Percentiles rank a stretch among this genome's conserved stretches.
Evolutionary conservation across 1,140 invertebrate genomes (phyloP).

Genomic region (Holcopasites calliopsidis): DNA sequence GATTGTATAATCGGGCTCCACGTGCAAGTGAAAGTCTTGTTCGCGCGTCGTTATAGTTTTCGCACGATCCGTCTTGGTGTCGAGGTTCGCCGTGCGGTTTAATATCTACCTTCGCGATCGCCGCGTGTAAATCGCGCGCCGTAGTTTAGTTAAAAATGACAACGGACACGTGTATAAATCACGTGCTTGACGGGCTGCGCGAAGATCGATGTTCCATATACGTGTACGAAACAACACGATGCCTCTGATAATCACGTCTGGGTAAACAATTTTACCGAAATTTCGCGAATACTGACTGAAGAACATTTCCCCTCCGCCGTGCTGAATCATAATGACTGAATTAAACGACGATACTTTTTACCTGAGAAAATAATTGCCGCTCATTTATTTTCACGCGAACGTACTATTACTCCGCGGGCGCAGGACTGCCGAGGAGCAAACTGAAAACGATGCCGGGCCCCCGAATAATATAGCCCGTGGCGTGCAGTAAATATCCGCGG

Average conservation of each 20-base stretch:
- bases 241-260: neutral
- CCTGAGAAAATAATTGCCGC: too few relatives aligned
- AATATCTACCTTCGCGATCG: slow-evolving; percentile 11
- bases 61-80: slow-evolving; percentile 31
- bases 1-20: slow-evolving; percentile 36
- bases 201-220: neutral
- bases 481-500: neutral
- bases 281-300: too few relatives aligned
- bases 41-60: slow-evolving; percentile 44
- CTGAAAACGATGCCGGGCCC: too few relatives aligned
- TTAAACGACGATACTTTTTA: too few relatives aligned
- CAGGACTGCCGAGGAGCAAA: too few relatives aligned
- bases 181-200: neutral
- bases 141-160: neutral
- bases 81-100: neutral
- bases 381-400: too few relatives aligned
- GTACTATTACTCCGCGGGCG: too few relatives aligned
- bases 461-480: neutral
- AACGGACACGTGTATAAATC: neutral
- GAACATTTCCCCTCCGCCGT: too few relatives aligned
- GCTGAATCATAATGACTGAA: too few relatives aligned
- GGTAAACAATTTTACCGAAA: too few relatives aligned
- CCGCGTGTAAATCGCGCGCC: neutral
- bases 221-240: neutral
- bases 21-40: slow-evolving; percentile 39